A percentile compares a stretch with the other conserved stretches of the same genome.
phyloP scores from a whole-genome alignment of 2,888 invertebrate genomes.

The Chydorus sphaericus region DNA sequence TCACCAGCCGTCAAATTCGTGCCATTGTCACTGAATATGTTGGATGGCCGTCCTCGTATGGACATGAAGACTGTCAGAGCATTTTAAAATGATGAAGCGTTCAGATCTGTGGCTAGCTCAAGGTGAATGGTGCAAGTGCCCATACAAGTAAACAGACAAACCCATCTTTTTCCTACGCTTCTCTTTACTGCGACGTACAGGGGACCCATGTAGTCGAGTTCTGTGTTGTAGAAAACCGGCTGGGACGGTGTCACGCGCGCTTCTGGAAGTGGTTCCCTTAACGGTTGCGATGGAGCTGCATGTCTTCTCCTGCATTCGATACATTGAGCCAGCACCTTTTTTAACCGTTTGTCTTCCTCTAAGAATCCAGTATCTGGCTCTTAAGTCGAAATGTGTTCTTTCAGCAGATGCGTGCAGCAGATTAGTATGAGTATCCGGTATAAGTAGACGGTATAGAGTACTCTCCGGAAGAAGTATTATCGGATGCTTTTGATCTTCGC shows the following conservation, averaged over 20 bases:
- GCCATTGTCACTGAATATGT: constrained; percentile 18
- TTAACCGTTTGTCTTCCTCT: background rate
- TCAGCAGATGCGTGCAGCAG: background rate
- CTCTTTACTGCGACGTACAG: constrained; percentile 1
- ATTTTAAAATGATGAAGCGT: constrained; percentile 6
- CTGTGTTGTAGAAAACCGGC: constrained; percentile 12
- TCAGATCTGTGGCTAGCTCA: constrained; percentile 8
- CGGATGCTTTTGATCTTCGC: background rate
- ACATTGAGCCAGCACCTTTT: background rate
- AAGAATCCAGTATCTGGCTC: background rate
- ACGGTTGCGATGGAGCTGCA: background rate
- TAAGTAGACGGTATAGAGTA: background rate
- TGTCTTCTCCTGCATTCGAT: background rate
- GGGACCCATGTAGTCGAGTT: constrained; percentile 9
- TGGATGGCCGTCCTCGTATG: constrained; percentile 13
- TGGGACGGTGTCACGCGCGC: background rate
- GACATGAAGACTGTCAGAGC: constrained; percentile 8
- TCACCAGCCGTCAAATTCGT: constrained; percentile 18
- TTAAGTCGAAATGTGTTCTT: background rate
- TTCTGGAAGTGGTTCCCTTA: background rate
- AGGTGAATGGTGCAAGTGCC: constrained; percentile 15
- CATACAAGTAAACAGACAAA: constrained; percentile 15
- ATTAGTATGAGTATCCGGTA: background rate
- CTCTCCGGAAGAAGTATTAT: background rate
- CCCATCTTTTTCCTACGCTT: constrained; percentile 7